phyloP scores from a whole-genome alignment of 2,113 vertebrate genomes.

The Cisticola juncidis region DNA sequence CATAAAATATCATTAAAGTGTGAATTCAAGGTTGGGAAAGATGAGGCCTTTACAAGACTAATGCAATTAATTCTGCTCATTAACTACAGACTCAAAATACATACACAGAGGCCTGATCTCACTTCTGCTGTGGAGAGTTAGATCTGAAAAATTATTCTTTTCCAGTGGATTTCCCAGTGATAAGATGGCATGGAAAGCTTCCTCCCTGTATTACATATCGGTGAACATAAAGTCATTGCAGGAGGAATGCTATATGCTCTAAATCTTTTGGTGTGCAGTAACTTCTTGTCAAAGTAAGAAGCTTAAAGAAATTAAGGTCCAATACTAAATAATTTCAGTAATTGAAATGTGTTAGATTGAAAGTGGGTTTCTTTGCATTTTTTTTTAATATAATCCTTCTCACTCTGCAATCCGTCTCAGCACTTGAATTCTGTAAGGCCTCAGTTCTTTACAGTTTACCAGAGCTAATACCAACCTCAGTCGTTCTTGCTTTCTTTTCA shows the following conservation, averaged over 20 bases:
- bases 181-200: background rate
- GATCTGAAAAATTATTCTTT: background rate
- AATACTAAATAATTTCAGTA: background rate
- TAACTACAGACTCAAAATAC: conserved; percentile 32
- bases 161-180: conserved; percentile 3
- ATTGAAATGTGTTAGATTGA: background rate
- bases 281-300: conserved; percentile 14
- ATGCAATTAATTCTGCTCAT: conserved; percentile 57
- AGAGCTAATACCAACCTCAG: background rate
- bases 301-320: conserved; percentile 9
- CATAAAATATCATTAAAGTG: conserved; percentile 43
- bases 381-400: background rate
- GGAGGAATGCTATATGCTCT: background rate
- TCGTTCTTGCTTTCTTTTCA: conserved; percentile 30
- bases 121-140: background rate
- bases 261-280: background rate
- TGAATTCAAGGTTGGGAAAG: conserved; percentile 44
- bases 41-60: conserved; percentile 44
- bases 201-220: background rate
- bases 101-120: background rate
- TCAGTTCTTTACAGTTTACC: conserved; percentile 32
- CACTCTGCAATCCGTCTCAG: background rate
- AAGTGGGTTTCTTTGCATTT: background rate
- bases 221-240: background rate
- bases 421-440: conserved; percentile 13